Base-by-base conservation (phyloP, 2,113 vertebrate species). In the Chloebia gouldiae region DNA sequence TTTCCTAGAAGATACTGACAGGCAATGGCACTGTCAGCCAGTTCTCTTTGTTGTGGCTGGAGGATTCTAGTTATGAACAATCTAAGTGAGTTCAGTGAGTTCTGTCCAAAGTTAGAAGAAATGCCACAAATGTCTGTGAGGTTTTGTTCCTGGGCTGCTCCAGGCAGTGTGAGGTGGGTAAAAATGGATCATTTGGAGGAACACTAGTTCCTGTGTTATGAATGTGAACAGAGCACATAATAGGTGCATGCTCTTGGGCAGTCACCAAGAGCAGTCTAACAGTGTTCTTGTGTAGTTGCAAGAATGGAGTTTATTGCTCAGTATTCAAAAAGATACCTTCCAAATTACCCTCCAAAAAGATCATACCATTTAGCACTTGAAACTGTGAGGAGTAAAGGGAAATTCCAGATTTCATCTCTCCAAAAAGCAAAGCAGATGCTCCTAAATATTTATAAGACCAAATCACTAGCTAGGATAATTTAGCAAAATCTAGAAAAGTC, bases 381-480 rank as follows among this genome's bases (percentile, higher is more conserved):
- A 91, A 85, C 25, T 72, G 25, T 80, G 63, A 66, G 23, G 23
- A 92, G 7, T 77, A 79, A 89, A 24, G 50, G 66, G 50, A 79
- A 89, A 85, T 81, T 72, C 51, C 77, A 68, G 24, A 68, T 90
- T 79, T 91, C 20, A 35, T 91, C 57, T 79, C 19, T 72, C 12
- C 87, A 66, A 85, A 87, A 85, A 73, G 73, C 53, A 61, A 92
- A 92, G 22, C 86, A 95, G 91, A 56, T 95, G 89, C 78, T 96
- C 5, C 90, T 95, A 79, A 96, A 91, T 95, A 91, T 94, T 94
- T 91, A 57, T 91, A 87, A 95, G 81, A 75, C 22, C 54, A 50
- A 79, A 85, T 91, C 57, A 71, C 75, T 82, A 57, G 49, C 65
- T 91, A 60, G 65, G 61, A 28, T 76, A 79, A 54, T 86, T 85